Conservation (phyloP, 1,140 invertebrate genomes). For the Nebria ingens region DNA sequence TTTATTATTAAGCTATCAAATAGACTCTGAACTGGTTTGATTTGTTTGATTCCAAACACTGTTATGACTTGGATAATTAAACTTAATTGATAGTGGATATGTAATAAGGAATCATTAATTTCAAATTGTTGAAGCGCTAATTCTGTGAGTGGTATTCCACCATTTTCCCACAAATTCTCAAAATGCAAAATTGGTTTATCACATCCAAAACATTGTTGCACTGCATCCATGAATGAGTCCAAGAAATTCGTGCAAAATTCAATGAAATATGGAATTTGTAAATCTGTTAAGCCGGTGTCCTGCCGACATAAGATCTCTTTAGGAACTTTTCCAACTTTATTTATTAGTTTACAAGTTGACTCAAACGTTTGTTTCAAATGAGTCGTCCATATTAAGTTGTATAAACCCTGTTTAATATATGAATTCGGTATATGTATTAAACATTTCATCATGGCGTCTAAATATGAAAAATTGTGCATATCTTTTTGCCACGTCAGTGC, state of each 20-base stretch:
- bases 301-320: conserved; percentile 71
- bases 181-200: conserved; percentile 43
- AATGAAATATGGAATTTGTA: conserved; percentile 56
- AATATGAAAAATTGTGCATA: conserved; percentile 50
- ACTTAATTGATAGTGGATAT: conserved; percentile 67
- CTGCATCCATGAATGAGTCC: conserved; percentile 61
- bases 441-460: conserved; percentile 52
- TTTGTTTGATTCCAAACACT: conserved; percentile 61
- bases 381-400: conserved; percentile 77
- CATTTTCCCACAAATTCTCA: conserved; percentile 59
- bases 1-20: conserved; percentile 60
- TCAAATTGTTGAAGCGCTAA: conserved; percentile 64
- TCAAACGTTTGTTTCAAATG: conserved; percentile 69
- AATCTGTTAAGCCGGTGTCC: conserved; percentile 62
- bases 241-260: conserved; percentile 59
- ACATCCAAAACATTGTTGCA: conserved; percentile 32
- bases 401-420: conserved; percentile 60
- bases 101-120: conserved; percentile 63
- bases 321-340: conserved; percentile 79
- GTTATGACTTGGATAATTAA: conserved; percentile 67
- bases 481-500: conserved; percentile 75
- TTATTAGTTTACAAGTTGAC: conserved; percentile 62
- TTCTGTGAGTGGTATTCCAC: conserved; percentile 52
- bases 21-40: conserved; percentile 60
- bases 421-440: conserved; percentile 48